Evolutionary conservation across 2,888 invertebrate genomes (phyloP), one percentile per base, ranked within the genome.

Genomic region (Chymomyza caudatula): DNA sequence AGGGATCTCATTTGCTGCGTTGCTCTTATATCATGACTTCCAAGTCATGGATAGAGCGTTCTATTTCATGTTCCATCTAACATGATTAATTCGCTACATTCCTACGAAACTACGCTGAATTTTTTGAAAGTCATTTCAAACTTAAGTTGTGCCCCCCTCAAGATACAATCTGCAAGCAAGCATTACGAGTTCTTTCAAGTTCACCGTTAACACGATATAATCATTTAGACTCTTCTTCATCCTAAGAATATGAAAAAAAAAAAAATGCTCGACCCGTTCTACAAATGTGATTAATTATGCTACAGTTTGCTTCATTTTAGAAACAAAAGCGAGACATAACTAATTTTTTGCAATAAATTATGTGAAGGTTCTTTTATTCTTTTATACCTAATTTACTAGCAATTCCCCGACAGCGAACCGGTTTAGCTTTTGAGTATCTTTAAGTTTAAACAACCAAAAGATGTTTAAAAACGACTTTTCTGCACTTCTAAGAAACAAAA

Each of bases 271-370:
- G 15, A 43, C 13, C n/a, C 43, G 13, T 13, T 43, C 47, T 37
- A 37, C 47, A 19, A n/a, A 6, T 47, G 47, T 47, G 19, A 17
- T 47, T 47, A 19, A 17, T 47, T 47, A 47, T 47, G 47, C 17
- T 47, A 19, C 47, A 17, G 47, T 47, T 17, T 47, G 47, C 15
- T 47, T 13, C 1, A 4, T 15, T 11, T 19, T 15, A 15, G 19
- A 47, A 17, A 47, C 47, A 19, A 17, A 17, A 47, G 47, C 47
- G n/a, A 17, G 13, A 29, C 17, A 11, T 17, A 54, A 22, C 54
- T 4, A 54, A 54, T 22, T 25, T 53, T 54, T 54, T 17, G 54
- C 54, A 65, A 72, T 67, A 70, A 68, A 71, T 76, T 65, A 68
- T 55, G 51, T 55, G 69, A 67, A 73, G 77, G 67, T 52, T 77